A percentile compares a stretch with the other conserved stretches of the same genome.
Conservation (phyloP, 2,113 vertebrate genomes). For the Thamnophis sirtalis region DNA sequence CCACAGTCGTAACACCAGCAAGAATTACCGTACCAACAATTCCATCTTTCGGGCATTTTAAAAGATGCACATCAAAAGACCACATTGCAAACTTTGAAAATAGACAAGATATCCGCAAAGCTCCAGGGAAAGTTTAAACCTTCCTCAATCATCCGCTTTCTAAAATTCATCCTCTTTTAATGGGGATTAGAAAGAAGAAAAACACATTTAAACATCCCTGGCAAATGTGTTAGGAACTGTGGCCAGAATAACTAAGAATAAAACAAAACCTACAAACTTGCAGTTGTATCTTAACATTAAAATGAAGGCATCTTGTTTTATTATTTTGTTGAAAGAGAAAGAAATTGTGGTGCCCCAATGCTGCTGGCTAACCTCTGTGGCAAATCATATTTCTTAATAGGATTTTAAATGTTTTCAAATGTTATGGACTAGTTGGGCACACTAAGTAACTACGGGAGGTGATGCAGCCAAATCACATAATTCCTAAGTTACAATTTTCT, state of each 20-base stretch:
- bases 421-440: neutral
- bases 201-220: neutral
- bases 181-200: neutral
- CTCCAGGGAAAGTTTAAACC: neutral
- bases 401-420: neutral
- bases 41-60: neutral
- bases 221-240: neutral
- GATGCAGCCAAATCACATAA: neutral
- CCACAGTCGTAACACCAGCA: neutral
- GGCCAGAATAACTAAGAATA: neutral
- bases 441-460: neutral
- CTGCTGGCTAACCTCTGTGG: neutral
- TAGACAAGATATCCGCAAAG: neutral
- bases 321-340: neutral
- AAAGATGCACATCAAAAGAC: neutral
- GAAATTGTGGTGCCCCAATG: neutral
- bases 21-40: neutral
- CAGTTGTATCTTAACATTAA: neutral
- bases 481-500: neutral
- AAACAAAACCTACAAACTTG: neutral
- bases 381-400: neutral
- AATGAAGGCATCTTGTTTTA: neutral
- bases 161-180: neutral
- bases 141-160: neutral
- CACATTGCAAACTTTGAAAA: neutral